Percentiles rank a stretch among this genome's conserved stretches.
Conservation (phyloP, 1,140 invertebrate genomes). For the Zaprionus inermis region DNA sequence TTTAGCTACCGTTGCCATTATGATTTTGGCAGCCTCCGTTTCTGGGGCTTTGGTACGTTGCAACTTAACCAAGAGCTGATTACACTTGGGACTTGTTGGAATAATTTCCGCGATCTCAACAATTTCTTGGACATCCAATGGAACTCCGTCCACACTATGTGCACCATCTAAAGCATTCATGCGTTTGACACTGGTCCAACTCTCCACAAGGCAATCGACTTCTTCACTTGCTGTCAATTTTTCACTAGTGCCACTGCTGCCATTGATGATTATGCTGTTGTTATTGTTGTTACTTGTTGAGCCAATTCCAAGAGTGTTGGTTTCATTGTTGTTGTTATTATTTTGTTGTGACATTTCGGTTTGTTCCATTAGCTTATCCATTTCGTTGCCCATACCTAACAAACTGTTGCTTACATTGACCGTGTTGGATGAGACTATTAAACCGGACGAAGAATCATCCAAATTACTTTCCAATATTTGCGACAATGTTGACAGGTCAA, state of each 20-base stretch:
- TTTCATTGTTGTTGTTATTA: conserved; percentile 66
- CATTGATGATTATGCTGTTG: conserved; percentile 62
- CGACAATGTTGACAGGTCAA: conserved; percentile 68
- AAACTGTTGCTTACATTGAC: conserved; percentile 66
- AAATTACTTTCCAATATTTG: conserved; percentile 71
- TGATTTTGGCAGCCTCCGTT: conserved; percentile 64
- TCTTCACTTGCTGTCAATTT: conserved; percentile 65
- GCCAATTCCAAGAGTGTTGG: conserved; percentile 44
- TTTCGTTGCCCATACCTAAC: conserved; percentile 57
- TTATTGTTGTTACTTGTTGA: conserved; percentile 60
- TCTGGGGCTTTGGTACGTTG: conserved; percentile 68
- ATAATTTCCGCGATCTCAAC: conserved; percentile 77
- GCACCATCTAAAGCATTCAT: conserved; percentile 73
- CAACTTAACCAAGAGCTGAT: conserved; percentile 75
- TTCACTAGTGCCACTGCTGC: conserved; percentile 46
- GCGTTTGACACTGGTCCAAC: conserved; percentile 75
- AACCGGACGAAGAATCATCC: conserved; percentile 57
- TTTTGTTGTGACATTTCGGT: conserved; percentile 58
- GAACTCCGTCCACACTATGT: conserved; percentile 42
- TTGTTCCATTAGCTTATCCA: conserved; percentile 71
- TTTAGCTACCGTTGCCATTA: conserved; percentile 75
- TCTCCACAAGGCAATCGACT: conserved; percentile 76
- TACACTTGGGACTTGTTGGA: conserved; percentile 74
- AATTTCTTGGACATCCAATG: conserved; percentile 57
- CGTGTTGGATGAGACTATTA: conserved; percentile 70